phyloP scores from a whole-genome alignment of 1,140 invertebrate genomes.

The Drosophila sp. region DNA sequence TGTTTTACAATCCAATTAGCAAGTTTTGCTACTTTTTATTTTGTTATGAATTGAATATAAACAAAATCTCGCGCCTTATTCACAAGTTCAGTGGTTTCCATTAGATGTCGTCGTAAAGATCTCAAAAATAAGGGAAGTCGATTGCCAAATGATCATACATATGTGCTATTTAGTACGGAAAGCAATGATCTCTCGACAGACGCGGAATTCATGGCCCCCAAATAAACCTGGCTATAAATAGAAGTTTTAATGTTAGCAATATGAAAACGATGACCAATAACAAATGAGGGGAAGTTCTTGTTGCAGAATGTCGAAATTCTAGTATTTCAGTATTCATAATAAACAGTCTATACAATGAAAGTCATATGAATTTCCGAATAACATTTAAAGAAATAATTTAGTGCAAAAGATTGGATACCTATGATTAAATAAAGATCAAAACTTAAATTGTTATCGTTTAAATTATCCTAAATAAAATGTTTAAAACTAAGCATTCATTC shows the following conservation, averaged over 20 bases:
- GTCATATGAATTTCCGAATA: background rate
- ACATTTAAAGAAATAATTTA: background rate
- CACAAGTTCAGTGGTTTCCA: slow-evolving; percentile 16
- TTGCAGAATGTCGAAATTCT: slow-evolving; percentile 31
- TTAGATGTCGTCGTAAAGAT: background rate
- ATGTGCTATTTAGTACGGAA: slow-evolving; percentile 13
- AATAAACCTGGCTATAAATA: slow-evolving; percentile 54
- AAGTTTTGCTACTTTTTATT: slow-evolving; percentile 31
- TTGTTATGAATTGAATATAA: slow-evolving; percentile 23
- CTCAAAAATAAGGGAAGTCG: background rate
- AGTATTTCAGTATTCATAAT: slow-evolving; percentile 2
- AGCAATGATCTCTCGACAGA: background rate
- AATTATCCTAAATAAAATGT: no score
- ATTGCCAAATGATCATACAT: slow-evolving; percentile 21
- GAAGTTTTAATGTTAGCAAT: slow-evolving; percentile 31
- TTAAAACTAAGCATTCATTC: no score
- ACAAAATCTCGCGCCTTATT: slow-evolving; percentile 19
- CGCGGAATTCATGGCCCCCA: slow-evolving; percentile 42
- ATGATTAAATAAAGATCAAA: no score
- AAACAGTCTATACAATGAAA: slow-evolving; percentile 1
- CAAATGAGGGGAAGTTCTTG: slow-evolving; percentile 37
- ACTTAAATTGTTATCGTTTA: no score
- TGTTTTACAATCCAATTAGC: slow-evolving; percentile 59
- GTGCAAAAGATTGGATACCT: background rate
- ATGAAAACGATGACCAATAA: slow-evolving; percentile 16